Conservation (phyloP, 2,888 invertebrate species). For the Tanytarsus gracilentus region DNA sequence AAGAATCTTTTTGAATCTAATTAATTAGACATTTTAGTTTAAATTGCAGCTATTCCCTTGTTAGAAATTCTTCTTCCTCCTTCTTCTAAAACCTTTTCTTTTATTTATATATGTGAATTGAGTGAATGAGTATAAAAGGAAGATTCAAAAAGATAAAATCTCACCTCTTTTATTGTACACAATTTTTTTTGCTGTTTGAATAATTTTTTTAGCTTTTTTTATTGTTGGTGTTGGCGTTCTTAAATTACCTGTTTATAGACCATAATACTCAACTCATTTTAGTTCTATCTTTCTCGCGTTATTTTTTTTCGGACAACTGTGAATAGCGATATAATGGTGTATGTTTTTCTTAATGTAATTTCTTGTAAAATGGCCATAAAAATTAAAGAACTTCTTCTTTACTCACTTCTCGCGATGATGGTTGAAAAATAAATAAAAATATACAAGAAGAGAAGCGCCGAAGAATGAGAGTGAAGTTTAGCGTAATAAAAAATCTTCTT, state of each 20-base stretch:
- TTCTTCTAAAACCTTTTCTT: background rate
- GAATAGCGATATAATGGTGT: conserved; percentile 8
- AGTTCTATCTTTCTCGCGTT: too few species aligned
- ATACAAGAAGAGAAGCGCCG: background rate
- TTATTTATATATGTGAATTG: conserved; percentile 15
- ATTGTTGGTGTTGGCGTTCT: conserved; percentile 24
- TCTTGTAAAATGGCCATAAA: conserved; percentile 21
- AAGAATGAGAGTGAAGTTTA: conserved; percentile 1
- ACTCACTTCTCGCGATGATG: background rate
- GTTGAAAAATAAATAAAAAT: background rate
- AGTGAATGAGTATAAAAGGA: background rate
- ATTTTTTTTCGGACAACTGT: too few species aligned
- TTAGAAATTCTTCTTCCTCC: too few species aligned
- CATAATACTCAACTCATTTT: background rate
- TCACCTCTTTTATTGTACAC: conserved; percentile 27
- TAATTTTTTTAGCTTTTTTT: background rate
- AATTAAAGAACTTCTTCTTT: conserved; percentile 8
- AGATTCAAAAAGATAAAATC: conserved; percentile 27
- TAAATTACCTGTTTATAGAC: conserved; percentile 28
- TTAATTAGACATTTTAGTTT: conserved; percentile 18
- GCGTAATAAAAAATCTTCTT: conserved; percentile 16
- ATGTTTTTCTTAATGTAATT: conserved; percentile 28
- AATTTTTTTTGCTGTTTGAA: conserved; percentile 13
- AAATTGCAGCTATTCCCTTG: conserved; percentile 4
- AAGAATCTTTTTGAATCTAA: conserved; percentile 20